Evolutionary conservation across 30 jellyfish, hydroid and myxozoan genomes (phyloP).

Genomic region (Catostylus mosaicus): DNA sequence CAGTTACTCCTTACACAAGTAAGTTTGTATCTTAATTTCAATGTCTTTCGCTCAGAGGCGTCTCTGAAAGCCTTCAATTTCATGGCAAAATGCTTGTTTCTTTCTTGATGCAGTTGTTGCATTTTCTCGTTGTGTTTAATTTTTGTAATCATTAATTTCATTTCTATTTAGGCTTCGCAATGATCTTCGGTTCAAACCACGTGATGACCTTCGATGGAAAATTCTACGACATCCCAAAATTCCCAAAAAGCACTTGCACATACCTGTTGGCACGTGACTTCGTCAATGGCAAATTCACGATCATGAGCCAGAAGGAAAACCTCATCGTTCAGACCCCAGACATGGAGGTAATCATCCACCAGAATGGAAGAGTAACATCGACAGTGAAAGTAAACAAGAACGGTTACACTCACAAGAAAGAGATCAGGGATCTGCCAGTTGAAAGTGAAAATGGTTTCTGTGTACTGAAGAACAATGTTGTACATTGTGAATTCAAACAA

Average conservation of each 20-base stretch:
- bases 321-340: constrained; percentile 90
- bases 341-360: constrained; percentile 78
- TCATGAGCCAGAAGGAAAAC: constrained; percentile 86
- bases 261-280: constrained; percentile 97
- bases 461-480: constrained; percentile 35
- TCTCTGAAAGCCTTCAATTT: too few relatives aligned
- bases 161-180: constrained; percentile 67
- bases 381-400: constrained; percentile 44
- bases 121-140: too few relatives aligned
- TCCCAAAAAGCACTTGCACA: constrained; percentile 79
- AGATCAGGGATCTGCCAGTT: constrained; percentile 80
- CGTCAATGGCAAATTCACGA: constrained; percentile 79
- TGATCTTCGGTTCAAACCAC: constrained; percentile 90
- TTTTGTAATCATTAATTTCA: neutral
- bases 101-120: too few relatives aligned
- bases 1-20: constrained; percentile 57
- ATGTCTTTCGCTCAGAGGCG: too few relatives aligned
- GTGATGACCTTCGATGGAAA: constrained; percentile 94
- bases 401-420: constrained; percentile 54
- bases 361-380: constrained; percentile 74
- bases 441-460: constrained; percentile 78
- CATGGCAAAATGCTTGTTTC: too few relatives aligned
- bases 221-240: constrained; percentile 76
- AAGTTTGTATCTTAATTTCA: too few relatives aligned
- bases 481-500: constrained; percentile 76